A percentile compares a stretch with the other conserved stretches of the same genome.
phyloP scores from a whole-genome alignment of 2,888 invertebrate species.

The Melikaiella ostensackeni region DNA sequence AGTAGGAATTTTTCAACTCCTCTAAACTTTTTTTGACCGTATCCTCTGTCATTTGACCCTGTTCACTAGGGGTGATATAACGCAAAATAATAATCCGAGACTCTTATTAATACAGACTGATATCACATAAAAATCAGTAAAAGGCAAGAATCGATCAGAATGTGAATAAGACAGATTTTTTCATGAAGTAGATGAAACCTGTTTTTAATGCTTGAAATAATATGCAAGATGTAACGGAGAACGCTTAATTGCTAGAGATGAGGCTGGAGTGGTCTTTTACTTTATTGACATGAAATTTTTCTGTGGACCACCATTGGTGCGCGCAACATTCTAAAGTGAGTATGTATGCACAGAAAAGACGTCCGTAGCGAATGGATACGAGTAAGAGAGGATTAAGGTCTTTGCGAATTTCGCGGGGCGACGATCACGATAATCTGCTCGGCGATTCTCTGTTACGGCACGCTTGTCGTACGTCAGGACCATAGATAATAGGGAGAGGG shows the following conservation, averaged over 20 bases:
- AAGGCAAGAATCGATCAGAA: neutral
- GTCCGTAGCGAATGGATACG: conserved; percentile 10
- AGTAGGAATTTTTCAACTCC: neutral
- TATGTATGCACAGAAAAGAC: conserved; percentile 7
- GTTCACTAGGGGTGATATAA: no score
- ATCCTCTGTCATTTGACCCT: no score
- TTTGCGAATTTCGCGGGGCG: conserved; percentile 15
- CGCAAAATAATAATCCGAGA: neutral
- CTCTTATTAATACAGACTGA: conserved; percentile 4
- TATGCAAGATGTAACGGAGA: conserved; percentile 27
- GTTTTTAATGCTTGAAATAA: conserved; percentile 34
- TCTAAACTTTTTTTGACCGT: no score
- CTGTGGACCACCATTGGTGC: conserved; percentile 31
- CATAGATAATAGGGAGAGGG: conserved; percentile 31
- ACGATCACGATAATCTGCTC: conserved; percentile 12
- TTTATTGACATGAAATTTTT: conserved; percentile 23
- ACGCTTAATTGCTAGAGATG: conserved; percentile 28
- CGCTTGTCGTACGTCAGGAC: conserved; percentile 34
- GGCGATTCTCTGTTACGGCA: conserved; percentile 22
- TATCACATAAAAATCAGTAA: neutral
- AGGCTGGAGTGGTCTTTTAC: conserved; percentile 1
- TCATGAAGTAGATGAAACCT: conserved; percentile 24
- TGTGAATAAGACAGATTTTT: conserved; percentile 4
- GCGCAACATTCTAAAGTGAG: conserved; percentile 21
- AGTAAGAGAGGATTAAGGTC: conserved; percentile 26